Evolutionary conservation across 2,113 vertebrate species (phyloP).

Genomic region (Psittacula cyanocephala): DNA sequence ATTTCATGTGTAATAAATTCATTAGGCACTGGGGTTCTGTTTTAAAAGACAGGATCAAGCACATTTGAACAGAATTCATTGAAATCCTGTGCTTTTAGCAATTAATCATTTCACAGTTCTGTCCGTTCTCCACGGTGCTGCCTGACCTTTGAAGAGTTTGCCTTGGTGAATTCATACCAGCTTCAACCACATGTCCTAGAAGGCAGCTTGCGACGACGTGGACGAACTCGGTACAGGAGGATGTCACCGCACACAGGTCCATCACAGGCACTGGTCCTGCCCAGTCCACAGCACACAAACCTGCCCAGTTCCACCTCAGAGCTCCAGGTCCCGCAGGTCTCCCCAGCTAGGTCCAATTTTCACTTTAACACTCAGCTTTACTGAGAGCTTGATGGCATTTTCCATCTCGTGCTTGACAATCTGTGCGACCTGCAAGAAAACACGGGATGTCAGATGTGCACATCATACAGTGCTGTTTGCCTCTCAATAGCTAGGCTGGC

Average conservation of each 20-base stretch:
- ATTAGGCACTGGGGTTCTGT: background rate
- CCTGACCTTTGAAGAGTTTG: background rate
- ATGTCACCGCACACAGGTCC: rapidly evolving
- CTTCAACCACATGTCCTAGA: background rate
- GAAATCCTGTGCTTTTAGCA: background rate
- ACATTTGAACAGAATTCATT: slow-evolving; percentile 9
- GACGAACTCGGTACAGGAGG: rapidly evolving
- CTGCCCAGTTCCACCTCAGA: slow-evolving; percentile 40
- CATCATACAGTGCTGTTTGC: rapidly evolving
- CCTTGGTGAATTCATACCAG: background rate
- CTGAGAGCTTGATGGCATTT: slow-evolving; percentile 84
- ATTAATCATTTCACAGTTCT: background rate
- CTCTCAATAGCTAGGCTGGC: background rate
- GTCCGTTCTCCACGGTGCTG: background rate
- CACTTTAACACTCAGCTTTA: slow-evolving; percentile 89
- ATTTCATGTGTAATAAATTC: background rate
- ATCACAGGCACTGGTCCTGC: background rate
- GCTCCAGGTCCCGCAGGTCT: slow-evolving; percentile 85
- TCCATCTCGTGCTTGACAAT: slow-evolving; percentile 97
- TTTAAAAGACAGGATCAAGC: background rate
- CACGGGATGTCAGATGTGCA: background rate
- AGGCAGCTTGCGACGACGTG: rapidly evolving
- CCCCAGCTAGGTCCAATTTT: slow-evolving; percentile 94
- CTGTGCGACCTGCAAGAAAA: slow-evolving; percentile 85
- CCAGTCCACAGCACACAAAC: rapidly evolving